These are phyloP conservation scores for Phainopepla nitens DNA, from an alignment of 2,113 vertebrate species.

Conservation along the genomic window DNA sequence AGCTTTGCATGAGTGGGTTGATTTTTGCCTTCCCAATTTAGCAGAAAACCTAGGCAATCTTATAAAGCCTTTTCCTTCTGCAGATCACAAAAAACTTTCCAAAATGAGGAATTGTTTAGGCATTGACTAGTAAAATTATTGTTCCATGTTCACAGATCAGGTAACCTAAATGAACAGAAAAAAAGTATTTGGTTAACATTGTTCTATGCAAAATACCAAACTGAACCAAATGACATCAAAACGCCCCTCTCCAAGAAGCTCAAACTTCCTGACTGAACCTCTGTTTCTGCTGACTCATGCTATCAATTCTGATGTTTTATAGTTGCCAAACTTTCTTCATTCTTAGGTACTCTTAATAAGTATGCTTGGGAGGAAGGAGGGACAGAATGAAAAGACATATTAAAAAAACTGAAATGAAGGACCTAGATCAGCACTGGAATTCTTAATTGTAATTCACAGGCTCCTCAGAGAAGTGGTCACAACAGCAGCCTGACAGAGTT, in stretches of 20 bases:
- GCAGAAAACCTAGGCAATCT: neutral
- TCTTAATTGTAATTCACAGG: neutral
- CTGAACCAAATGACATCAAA: neutral
- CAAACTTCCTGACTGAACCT: neutral
- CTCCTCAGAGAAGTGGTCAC: neutral
- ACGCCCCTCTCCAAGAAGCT: neutral
- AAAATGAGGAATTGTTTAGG: neutral
- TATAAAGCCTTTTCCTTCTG: neutral
- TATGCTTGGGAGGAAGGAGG: rapidly evolving
- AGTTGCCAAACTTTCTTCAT: neutral
- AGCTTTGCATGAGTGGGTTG: neutral
- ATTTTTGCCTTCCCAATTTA: neutral
- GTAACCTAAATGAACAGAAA: neutral
- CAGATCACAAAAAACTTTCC: neutral
- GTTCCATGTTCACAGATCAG: neutral
- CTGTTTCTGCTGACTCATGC: neutral
- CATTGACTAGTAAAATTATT: neutral
- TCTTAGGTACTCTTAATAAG: neutral
- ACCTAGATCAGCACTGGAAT: neutral
- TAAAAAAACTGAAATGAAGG: neutral
- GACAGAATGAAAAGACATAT: neutral
- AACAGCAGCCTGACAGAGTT: neutral
- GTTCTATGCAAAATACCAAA: neutral
- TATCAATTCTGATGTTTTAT: neutral
- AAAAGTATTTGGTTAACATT: neutral